Evolutionary conservation across 2,888 invertebrate species (phyloP).

Genomic region (Cataglyphis cursor): DNA sequence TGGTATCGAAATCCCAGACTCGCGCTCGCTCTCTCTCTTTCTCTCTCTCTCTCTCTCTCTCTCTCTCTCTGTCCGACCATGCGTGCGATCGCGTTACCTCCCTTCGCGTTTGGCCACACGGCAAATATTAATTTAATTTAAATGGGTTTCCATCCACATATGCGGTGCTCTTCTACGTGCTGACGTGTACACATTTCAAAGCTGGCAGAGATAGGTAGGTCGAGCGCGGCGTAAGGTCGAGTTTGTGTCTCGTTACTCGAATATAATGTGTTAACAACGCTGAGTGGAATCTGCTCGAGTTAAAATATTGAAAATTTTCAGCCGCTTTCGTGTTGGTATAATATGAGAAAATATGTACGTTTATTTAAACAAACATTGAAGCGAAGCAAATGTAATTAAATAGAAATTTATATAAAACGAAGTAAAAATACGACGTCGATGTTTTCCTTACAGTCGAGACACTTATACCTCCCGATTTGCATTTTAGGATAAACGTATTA

Average conservation of each 20-base stretch:
- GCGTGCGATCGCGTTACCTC: constrained; percentile 28
- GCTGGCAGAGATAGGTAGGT: background rate
- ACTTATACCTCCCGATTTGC: background rate
- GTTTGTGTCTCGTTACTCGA: constrained; percentile 40
- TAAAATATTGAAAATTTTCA: constrained; percentile 73
- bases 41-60: too few relatives aligned
- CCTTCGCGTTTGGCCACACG: constrained; percentile 66
- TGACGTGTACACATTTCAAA: constrained; percentile 30
- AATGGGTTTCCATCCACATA: constrained; percentile 78
- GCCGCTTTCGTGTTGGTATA: constrained; percentile 31
- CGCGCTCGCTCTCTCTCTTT: too few relatives aligned
- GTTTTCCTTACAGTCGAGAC: background rate
- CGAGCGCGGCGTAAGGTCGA: constrained; percentile 29
- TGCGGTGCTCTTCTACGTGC: constrained; percentile 3
- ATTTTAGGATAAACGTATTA: background rate
- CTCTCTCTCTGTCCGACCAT: background rate
- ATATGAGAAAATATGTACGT: constrained; percentile 20
- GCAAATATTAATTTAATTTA: constrained; percentile 86
- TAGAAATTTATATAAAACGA: constrained; percentile 6
- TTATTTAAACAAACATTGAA: constrained; percentile 22
- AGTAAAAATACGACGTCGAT: background rate
- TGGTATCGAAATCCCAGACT: constrained; percentile 71
- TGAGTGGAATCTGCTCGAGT: constrained; percentile 62
- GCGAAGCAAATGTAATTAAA: constrained; percentile 45
- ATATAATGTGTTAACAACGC: constrained; percentile 64